phyloP scores from a whole-genome alignment of 2,888 invertebrate genomes.

The Temnothorax ravouxi region DNA sequence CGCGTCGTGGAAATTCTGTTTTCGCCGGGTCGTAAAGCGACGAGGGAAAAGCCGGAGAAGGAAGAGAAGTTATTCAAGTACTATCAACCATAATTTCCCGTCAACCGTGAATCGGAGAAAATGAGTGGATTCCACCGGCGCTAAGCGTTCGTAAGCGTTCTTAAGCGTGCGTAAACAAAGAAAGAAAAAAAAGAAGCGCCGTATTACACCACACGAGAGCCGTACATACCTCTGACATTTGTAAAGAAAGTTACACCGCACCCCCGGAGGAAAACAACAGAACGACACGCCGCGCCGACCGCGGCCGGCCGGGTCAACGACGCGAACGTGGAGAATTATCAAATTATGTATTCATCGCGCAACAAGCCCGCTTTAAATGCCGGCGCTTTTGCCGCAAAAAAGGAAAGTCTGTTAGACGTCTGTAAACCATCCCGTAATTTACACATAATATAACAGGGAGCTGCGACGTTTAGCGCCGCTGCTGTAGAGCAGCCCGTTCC shows the following conservation, averaged over 20 bases:
- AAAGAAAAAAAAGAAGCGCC: neutral
- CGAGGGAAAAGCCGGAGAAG: neutral
- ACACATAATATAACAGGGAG: constrained; percentile 41
- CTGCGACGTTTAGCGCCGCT: constrained; percentile 16
- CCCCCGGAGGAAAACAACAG: constrained; percentile 42
- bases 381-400: neutral
- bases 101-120: constrained; percentile 11
- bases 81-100: constrained; percentile 36
- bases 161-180: constrained; percentile 19
- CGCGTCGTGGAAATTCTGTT: constrained; percentile 2
- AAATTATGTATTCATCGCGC: constrained; percentile 44
- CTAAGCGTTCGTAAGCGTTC: neutral
- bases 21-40: neutral
- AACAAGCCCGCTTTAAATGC: constrained; percentile 18
- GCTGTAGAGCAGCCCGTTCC: too few species aligned
- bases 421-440: constrained; percentile 35
- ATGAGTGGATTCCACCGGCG: neutral
- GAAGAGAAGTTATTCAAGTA: constrained; percentile 7
- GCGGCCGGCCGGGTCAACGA: neutral
- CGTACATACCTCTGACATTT: constrained; percentile 71
- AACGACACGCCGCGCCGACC: neutral
- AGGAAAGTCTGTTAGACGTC: constrained; percentile 27
- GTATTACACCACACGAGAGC: neutral
- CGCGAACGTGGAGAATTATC: constrained; percentile 28
- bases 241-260: constrained; percentile 64